A percentile compares a stretch with the other conserved stretches of the same genome.
Evolutionary conservation across 2,797 vertebrate genomes (phyloP).

Genomic region (Accipiter superciliosus): DNA sequence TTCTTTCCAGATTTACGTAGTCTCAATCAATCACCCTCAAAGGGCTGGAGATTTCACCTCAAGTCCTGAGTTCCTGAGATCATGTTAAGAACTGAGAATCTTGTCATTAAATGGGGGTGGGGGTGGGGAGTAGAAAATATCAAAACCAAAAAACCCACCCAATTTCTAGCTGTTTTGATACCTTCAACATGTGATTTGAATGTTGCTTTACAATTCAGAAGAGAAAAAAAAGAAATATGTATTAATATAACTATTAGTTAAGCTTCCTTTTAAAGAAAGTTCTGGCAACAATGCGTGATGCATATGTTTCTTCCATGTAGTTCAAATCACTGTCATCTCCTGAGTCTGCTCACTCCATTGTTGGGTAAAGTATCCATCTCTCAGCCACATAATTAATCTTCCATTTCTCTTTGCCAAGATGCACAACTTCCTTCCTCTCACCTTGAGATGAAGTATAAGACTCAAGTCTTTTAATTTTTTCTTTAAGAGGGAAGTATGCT

Average conservation of each 20-base stretch:
- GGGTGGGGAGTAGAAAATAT: background rate
- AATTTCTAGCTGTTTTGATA: background rate
- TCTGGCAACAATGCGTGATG: background rate
- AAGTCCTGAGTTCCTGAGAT: background rate
- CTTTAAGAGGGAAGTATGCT: background rate
- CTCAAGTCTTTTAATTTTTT: background rate
- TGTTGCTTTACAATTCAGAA: background rate
- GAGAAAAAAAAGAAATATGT: background rate
- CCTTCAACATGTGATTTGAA: background rate
- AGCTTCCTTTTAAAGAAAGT: background rate
- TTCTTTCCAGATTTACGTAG: background rate
- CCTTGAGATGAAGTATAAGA: background rate
- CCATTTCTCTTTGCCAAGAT: background rate
- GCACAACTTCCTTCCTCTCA: background rate
- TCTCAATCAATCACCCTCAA: background rate
- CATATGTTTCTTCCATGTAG: background rate
- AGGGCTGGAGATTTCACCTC: background rate
- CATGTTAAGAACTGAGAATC: background rate
- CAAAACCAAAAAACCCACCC: accelerated
- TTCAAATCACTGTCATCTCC: background rate
- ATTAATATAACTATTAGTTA: background rate
- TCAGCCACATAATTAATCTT: background rate
- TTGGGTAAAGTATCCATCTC: background rate
- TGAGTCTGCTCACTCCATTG: background rate
- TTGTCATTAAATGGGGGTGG: accelerated